These are phyloP conservation scores for Amazona vittata DNA, from an alignment of 2,113 vertebrate genomes.

Conservation along the genomic window DNA sequence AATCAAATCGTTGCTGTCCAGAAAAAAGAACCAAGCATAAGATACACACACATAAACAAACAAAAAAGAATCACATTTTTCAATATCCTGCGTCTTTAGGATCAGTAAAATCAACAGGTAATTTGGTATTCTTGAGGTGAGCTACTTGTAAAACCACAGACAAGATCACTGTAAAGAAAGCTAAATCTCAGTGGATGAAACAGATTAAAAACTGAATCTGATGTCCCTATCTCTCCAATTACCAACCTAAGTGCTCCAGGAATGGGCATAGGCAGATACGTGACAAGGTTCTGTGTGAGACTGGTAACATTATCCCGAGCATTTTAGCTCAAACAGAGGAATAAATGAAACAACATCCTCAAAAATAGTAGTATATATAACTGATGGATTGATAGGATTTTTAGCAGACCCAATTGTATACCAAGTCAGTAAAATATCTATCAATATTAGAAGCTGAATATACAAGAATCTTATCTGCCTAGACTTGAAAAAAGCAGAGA, in stretches of 20 bases:
- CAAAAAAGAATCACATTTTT: not conserved
- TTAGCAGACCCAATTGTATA: constrained; percentile 4
- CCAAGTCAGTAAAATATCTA: not conserved
- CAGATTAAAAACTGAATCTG: not conserved
- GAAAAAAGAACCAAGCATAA: not conserved
- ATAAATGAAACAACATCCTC: not conserved
- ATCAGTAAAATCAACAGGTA: not conserved
- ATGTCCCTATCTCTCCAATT: not conserved
- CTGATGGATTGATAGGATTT: not conserved
- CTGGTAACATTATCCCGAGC: not conserved
- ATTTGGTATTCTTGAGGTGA: not conserved
- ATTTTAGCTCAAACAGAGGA: not conserved
- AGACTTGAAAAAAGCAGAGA: not conserved
- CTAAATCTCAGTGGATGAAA: not conserved
- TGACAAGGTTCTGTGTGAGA: not conserved
- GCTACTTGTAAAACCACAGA: not conserved
- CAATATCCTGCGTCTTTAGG: not conserved
- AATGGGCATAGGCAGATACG: not conserved
- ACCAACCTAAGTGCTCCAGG: not conserved
- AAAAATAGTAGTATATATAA: not conserved
- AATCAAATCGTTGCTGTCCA: not conserved
- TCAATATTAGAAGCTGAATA: constrained; percentile 1
- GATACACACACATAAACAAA: not conserved
- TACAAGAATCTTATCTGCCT: not conserved
- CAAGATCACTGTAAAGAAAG: not conserved